Evolutionary conservation across 2,888 invertebrate species (phyloP).

Genomic region (Nephrotoma flavescens): DNA sequence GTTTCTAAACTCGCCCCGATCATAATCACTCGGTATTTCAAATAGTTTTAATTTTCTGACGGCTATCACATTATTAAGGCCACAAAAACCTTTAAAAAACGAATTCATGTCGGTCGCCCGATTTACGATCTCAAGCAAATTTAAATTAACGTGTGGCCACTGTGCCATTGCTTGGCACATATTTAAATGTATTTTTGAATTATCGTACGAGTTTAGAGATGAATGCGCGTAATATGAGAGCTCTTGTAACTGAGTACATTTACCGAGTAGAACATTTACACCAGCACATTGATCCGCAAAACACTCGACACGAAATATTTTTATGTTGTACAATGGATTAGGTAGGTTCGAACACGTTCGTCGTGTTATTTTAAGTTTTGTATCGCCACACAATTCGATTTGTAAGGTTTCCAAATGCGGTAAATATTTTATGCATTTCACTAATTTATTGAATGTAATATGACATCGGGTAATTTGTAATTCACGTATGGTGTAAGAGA

Average conservation of each 20-base stretch:
- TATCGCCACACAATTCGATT: too few species aligned
- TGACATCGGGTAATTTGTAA: too few species aligned
- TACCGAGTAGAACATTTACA: neutral
- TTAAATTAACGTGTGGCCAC: neutral
- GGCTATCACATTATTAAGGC: neutral
- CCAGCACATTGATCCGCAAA: neutral
- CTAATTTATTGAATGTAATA: too few species aligned
- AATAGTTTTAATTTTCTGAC: neutral
- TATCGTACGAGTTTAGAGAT: too few species aligned
- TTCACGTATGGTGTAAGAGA: neutral
- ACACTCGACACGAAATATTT: too few species aligned
- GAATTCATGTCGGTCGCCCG: neutral
- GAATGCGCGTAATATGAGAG: neutral
- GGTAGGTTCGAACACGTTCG: neutral
- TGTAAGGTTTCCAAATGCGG: too few species aligned
- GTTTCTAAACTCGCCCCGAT: neutral
- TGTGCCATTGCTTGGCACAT: neutral
- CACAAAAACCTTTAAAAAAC: neutral
- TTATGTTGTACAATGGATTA: too few species aligned
- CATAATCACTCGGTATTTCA: neutral
- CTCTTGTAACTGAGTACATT: neutral
- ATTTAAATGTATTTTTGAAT: neutral
- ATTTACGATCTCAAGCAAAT: neutral
- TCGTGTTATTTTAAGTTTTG: too few species aligned
- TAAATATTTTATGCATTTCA: too few species aligned